phyloP scores from a whole-genome alignment of 2,113 vertebrate genomes.

The Muntiacus reevesi region DNA sequence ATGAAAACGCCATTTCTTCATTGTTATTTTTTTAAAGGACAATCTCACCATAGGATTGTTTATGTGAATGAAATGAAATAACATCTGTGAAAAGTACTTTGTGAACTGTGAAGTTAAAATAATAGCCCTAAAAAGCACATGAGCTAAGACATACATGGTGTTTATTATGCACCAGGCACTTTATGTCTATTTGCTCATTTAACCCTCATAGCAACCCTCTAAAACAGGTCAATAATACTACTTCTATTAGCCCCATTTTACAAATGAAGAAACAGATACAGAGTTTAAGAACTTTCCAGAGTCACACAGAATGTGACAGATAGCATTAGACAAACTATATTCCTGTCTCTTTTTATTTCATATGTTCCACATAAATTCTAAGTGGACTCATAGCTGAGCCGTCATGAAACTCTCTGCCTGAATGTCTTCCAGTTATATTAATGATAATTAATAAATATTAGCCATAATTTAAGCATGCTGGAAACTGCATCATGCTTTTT shows the following conservation, averaged over 20 bases:
- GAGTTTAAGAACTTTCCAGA: background rate
- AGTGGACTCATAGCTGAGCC: background rate
- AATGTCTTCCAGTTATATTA: background rate
- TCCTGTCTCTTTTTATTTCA: background rate
- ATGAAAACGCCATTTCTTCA: background rate
- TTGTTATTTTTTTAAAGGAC: background rate
- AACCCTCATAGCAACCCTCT: background rate
- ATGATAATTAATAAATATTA: background rate
- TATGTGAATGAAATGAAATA: background rate
- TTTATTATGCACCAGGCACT: background rate
- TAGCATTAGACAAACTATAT: background rate
- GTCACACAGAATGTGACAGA: background rate
- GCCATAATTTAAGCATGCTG: background rate
- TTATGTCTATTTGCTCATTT: background rate
- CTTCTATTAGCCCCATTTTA: background rate
- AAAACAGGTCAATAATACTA: background rate
- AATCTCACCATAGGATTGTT: background rate
- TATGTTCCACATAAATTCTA: background rate
- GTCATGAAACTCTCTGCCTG: background rate
- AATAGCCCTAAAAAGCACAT: background rate
- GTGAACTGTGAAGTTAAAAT: background rate
- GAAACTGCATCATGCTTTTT: background rate
- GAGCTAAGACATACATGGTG: background rate
- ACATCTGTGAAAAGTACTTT: background rate
- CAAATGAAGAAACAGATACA: background rate